Evolutionary conservation across 1,140 invertebrate genomes (phyloP).

Genomic region (Drosophila mayri): DNA sequence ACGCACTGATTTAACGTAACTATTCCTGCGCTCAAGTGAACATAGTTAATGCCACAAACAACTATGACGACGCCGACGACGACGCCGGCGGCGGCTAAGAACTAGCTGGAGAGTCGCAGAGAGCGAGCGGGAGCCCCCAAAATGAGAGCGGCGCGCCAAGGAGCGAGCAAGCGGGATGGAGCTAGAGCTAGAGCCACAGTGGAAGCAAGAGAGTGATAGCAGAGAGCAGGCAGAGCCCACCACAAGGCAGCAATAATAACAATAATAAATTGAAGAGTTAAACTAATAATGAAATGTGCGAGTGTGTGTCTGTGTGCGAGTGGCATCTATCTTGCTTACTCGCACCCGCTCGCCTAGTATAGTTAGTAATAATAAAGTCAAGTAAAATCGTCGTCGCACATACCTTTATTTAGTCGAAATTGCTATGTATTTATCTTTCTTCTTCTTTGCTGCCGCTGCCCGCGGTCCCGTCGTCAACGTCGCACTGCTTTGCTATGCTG

Average conservation of each 20-base stretch:
- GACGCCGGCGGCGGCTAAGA: conserved; percentile 12
- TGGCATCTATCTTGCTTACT: conserved; percentile 27
- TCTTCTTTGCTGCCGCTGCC: conserved; percentile 38
- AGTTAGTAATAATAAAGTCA: conserved; percentile 65
- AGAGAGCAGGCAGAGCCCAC: conserved; percentile 23
- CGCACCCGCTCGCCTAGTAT: conserved; percentile 28
- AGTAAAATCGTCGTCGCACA: conserved; percentile 64
- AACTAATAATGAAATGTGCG: conserved; percentile 75
- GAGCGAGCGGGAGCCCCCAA: conserved; percentile 13
- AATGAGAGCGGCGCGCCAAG: conserved; percentile 29
- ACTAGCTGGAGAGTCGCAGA: conserved; percentile 19
- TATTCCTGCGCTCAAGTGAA: conserved; percentile 68
- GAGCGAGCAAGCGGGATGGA: conserved; percentile 31
- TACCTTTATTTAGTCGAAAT: conserved; percentile 82
- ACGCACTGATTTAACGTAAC: conserved; percentile 80
- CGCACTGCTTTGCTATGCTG: conserved; percentile 48
- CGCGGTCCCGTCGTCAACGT: conserved; percentile 15
- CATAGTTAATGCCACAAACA: conserved; percentile 72
- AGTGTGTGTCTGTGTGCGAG: conserved; percentile 22
- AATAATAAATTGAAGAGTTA: conserved; percentile 83
- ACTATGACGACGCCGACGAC: conserved; percentile 44
- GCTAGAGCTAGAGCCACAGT: conserved; percentile 10
- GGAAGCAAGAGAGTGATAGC: conserved; percentile 16
- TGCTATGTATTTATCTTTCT: conserved; percentile 73
- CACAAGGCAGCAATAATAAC: conserved; percentile 64